Base-by-base conservation (phyloP, 2,888 invertebrate genomes). In the Drosophila glabriapex region DNA sequence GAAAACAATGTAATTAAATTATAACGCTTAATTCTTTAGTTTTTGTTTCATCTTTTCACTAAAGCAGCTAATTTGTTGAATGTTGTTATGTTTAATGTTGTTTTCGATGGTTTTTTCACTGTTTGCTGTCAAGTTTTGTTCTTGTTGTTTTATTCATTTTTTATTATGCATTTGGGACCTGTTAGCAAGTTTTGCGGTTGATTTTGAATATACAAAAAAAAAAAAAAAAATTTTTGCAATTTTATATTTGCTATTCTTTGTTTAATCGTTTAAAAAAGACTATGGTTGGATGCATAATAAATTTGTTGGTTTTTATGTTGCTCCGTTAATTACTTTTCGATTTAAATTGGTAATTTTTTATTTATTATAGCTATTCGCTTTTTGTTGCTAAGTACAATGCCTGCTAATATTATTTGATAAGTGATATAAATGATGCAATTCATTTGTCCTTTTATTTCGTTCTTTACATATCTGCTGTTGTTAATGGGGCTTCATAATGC, bases 1-100 rank as follows among this genome's bases (percentile, higher is more conserved):
- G 73, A 85, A 85, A 83, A 82, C 74, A 76, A 85, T 85, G 58
- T 59, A 72, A 82, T 76, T 78, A 60, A 80, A 70, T 82, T 63
- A 74, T 78, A 82, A 69, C 69, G 55, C 65, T 80, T 58, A 59
- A 62, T 46, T 66, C n/a, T 25, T 56, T 46, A 54, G 46, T 46
- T 33, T 61, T 62, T 55, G 14, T 54, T 59, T 37, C 22, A 22
- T 69, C 16, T 33, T 39, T 52, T 58, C 19, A 29, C 22, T 49
- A 25, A 58, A 49, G 49, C 53, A 58, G 19, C 39, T 55, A 58
- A 39, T 56, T 70, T 52, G 29, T 54, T 74, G 53, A 43, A 37
- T 41, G 29, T 49, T 53, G 22, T 60, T 56, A 56, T 28, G 46
- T 67, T 56, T 61, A 59, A 69, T 65, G 29, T 53, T 49, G 46